Evolutionary conservation across 2,113 vertebrate genomes (phyloP).

Genomic region (Urocolius indicus): DNA sequence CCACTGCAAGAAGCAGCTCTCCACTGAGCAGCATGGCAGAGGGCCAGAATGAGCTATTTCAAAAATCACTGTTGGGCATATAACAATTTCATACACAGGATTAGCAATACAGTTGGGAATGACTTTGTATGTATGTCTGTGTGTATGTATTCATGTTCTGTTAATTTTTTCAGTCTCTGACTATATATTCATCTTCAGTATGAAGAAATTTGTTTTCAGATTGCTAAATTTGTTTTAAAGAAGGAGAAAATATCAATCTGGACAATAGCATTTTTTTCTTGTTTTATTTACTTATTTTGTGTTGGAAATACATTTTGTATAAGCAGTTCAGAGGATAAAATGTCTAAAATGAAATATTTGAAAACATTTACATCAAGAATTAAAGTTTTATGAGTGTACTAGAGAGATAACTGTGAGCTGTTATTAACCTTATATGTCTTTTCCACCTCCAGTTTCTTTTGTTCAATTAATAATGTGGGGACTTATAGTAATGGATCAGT

Average conservation of each 20-base stretch:
- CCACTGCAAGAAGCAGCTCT: background rate
- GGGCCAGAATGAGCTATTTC: constrained; percentile 9
- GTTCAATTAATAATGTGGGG: background rate
- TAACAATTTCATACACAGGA: constrained; percentile 21
- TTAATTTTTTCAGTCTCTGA: background rate
- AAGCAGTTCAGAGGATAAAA: background rate
- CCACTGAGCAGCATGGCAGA: constrained; percentile 20
- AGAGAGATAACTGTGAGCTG: background rate
- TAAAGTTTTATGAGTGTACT: background rate
- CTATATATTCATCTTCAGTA: background rate
- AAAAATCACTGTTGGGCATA: constrained; percentile 17
- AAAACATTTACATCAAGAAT: background rate
- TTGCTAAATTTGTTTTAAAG: background rate
- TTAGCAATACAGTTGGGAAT: constrained; percentile 13
- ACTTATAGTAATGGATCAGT: background rate
- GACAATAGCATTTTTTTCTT: background rate
- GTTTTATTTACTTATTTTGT: background rate
- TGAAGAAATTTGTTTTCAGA: background rate
- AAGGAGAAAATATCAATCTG: background rate
- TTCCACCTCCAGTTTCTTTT: background rate
- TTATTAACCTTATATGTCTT: background rate
- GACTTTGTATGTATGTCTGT: background rate
- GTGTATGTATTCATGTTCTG: background rate
- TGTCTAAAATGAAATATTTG: background rate
- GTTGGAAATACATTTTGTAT: background rate